Conservation (phyloP, 2,888 invertebrate genomes). For the Eupsilia transversa region DNA sequence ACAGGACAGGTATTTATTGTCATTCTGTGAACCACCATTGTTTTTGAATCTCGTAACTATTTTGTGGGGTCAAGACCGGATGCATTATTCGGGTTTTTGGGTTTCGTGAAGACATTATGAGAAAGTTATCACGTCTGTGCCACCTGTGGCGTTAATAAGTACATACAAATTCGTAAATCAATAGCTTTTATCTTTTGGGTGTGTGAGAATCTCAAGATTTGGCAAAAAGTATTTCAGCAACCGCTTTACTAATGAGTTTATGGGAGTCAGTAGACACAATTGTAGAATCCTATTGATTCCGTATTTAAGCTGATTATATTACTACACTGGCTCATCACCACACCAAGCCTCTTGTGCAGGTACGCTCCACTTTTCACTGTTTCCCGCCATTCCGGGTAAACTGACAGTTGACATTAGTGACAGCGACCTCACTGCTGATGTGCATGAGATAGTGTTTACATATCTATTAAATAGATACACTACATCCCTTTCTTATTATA, state of each 20-base stretch:
- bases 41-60: neutral
- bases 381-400: too few species aligned
- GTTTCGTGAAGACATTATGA: neutral
- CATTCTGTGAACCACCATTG: neutral
- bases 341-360: too few species aligned
- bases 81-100: constrained; percentile 25
- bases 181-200: neutral
- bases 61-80: constrained; percentile 17
- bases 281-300: too few species aligned
- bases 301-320: too few species aligned
- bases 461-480: too few species aligned
- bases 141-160: constrained; percentile 21
- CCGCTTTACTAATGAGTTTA: neutral
- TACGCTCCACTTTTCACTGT: too few species aligned
- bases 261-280: neutral
- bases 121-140: constrained; percentile 16
- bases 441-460: too few species aligned
- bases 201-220: neutral
- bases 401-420: too few species aligned
- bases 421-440: too few species aligned
- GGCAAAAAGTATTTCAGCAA: neutral
- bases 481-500: too few species aligned
- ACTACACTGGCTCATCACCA: too few species aligned
- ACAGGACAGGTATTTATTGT: too few species aligned
- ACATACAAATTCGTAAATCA: neutral